Conservation (phyloP, 2,113 vertebrate species). For the Fulica atra region DNA sequence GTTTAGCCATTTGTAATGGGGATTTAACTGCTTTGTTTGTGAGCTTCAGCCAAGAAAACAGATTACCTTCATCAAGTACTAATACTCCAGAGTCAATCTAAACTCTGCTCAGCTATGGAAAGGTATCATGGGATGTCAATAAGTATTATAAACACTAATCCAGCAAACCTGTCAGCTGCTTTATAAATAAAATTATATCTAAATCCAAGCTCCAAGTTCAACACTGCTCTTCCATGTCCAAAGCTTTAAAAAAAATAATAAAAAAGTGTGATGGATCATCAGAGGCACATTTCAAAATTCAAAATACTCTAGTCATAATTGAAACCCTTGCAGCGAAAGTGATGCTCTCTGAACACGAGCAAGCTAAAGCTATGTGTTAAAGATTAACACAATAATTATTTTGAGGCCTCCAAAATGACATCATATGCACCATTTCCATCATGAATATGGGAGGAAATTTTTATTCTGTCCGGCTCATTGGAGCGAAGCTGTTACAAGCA, state of each 20-base stretch:
- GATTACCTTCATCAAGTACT: constrained; percentile 86
- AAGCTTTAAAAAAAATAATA: constrained; percentile 49
- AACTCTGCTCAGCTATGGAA: constrained; percentile 73
- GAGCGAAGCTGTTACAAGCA: background rate
- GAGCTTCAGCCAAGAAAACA: constrained; percentile 82
- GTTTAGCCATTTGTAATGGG: constrained; percentile 78
- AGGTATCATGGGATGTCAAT: constrained; percentile 75
- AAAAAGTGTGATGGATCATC: constrained; percentile 54
- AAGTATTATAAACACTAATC: constrained; percentile 76
- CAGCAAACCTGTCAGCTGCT: constrained; percentile 77
- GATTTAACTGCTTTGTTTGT: constrained; percentile 85
- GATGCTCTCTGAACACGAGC: background rate
- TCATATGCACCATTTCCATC: background rate
- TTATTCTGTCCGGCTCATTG: background rate
- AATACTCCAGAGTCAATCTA: constrained; percentile 76
- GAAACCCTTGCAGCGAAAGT: constrained; percentile 34
- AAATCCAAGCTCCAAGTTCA: constrained; percentile 75
- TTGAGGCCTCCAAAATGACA: background rate
- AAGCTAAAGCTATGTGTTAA: background rate
- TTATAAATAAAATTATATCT: constrained; percentile 77
- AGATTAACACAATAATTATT: background rate
- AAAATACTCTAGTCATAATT: constrained; percentile 15
- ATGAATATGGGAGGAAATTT: too few species aligned
- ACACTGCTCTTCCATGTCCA: constrained; percentile 60
- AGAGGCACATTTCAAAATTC: constrained; percentile 44